phyloP scores from a whole-genome alignment of 2,888 invertebrate species.

The Galeruca laticollis region DNA sequence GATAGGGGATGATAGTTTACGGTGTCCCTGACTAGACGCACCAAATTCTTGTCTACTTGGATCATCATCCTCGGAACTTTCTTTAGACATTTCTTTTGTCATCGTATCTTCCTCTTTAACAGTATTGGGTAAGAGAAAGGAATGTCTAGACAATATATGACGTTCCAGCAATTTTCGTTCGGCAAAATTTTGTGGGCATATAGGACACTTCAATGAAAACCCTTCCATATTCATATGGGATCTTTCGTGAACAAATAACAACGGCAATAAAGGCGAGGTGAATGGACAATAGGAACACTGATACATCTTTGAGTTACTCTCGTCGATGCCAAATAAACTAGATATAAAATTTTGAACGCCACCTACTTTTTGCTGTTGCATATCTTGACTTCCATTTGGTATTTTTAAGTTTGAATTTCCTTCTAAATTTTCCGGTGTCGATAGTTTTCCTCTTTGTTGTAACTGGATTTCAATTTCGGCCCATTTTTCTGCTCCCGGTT shows the following conservation, averaged over 20 bases:
- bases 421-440: slow-evolving; percentile 55
- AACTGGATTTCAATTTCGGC: slow-evolving; percentile 70
- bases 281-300: slow-evolving; percentile 92
- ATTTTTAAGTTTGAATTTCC: slow-evolving; percentile 72
- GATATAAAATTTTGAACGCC: slow-evolving; percentile 70
- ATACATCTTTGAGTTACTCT: slow-evolving; percentile 78
- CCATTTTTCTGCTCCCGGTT: slow-evolving; percentile 74
- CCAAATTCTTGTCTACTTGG: slow-evolving; percentile 41
- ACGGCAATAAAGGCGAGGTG: slow-evolving; percentile 88
- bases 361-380: slow-evolving; percentile 56
- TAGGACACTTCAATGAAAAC: slow-evolving; percentile 70
- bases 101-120: slow-evolving; percentile 62
- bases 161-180: slow-evolving; percentile 73
- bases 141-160: slow-evolving; percentile 74
- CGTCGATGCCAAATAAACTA: slow-evolving; percentile 70
- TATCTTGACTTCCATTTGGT: slow-evolving; percentile 67
- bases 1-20: slow-evolving; percentile 46
- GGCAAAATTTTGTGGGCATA: slow-evolving; percentile 71
- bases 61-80: slow-evolving; percentile 53
- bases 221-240: slow-evolving; percentile 72
- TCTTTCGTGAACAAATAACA: slow-evolving; percentile 92
- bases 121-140: slow-evolving; percentile 63
- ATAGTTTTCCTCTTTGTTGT: slow-evolving; percentile 58
- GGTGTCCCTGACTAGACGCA: slow-evolving; percentile 34
- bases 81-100: slow-evolving; percentile 34